These are phyloP conservation scores for Thermophis baileyi DNA, from an alignment of 2,113 vertebrate species.

Conservation along the genomic window DNA sequence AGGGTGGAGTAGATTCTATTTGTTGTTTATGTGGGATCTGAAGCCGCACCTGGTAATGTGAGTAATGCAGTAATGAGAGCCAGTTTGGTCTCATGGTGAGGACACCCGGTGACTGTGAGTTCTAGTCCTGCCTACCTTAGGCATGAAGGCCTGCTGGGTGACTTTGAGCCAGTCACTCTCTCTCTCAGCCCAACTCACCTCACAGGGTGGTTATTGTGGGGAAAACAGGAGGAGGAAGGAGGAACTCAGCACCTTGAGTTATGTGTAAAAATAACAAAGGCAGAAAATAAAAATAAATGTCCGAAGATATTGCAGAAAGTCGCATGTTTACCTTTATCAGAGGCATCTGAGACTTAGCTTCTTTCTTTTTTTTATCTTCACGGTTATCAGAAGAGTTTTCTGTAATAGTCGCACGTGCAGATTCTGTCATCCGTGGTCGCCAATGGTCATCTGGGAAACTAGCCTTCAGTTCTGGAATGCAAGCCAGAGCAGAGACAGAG, in stretches of 20 bases:
- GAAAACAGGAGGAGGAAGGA: background rate
- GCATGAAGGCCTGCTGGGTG: background rate
- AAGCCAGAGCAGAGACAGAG: background rate
- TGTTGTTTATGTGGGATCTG: background rate
- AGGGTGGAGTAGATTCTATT: background rate
- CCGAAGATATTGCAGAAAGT: background rate
- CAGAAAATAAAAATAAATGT: background rate
- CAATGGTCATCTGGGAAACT: background rate
- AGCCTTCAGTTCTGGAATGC: constrained; percentile 9
- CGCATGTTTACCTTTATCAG: constrained; percentile 58
- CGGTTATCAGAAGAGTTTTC: constrained; percentile 13
- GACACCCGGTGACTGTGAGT: background rate
- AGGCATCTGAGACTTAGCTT: constrained; percentile 39
- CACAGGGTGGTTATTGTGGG: background rate
- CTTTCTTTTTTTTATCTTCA: background rate
- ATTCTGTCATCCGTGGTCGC: background rate
- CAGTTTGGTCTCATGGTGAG: background rate
- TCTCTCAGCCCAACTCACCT: background rate
- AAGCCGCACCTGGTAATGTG: background rate
- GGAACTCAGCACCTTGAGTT: background rate
- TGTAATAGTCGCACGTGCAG: constrained; percentile 4
- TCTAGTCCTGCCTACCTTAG: background rate
- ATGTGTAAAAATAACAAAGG: background rate
- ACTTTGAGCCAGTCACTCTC: background rate
- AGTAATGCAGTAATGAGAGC: background rate